Evolutionary conservation across 2,888 invertebrate genomes (phyloP).

Genomic region (Nycteola revayana): DNA sequence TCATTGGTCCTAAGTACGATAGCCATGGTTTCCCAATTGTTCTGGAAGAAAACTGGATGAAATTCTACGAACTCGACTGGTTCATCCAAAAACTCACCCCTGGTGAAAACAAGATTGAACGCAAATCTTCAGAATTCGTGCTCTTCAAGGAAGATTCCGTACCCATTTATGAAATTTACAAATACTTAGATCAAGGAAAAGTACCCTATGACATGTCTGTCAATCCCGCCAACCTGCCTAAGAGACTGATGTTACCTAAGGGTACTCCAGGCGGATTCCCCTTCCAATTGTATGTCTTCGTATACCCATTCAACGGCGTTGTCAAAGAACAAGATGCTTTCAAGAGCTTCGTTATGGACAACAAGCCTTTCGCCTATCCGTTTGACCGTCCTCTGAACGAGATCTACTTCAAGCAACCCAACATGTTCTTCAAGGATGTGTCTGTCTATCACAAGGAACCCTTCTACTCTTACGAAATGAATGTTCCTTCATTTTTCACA

Average conservation of each 20-base stretch:
- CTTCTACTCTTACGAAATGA: constrained; percentile 47
- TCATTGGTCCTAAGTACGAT: constrained; percentile 87
- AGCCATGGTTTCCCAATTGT: constrained; percentile 72
- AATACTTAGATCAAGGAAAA: constrained; percentile 77
- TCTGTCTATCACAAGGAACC: constrained; percentile 74
- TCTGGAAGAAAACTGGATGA: constrained; percentile 79
- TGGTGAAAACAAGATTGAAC: constrained; percentile 85
- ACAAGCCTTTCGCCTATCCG: constrained; percentile 80
- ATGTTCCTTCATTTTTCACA: constrained; percentile 40
- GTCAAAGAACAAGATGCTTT: constrained; percentile 51
- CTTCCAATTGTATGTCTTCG: constrained; percentile 84
- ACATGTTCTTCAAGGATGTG: constrained; percentile 83
- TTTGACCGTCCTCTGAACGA: constrained; percentile 77
- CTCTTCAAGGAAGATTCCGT: constrained; percentile 84
- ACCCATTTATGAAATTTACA: constrained; percentile 82
- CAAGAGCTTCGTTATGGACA: constrained; percentile 61
- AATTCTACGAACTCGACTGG: constrained; percentile 84
- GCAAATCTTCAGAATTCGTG: constrained; percentile 84
- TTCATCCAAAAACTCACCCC: constrained; percentile 81
- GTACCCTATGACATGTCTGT: constrained; percentile 79
- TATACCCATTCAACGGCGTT: constrained; percentile 76
- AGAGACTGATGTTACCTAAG: constrained; percentile 86
- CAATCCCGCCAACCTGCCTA: constrained; percentile 83
- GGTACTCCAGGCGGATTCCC: constrained; percentile 86
- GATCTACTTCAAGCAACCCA: constrained; percentile 75